Base-by-base conservation (phyloP, 2,888 invertebrate species). In the Caenorhabditis zanzibari region DNA sequence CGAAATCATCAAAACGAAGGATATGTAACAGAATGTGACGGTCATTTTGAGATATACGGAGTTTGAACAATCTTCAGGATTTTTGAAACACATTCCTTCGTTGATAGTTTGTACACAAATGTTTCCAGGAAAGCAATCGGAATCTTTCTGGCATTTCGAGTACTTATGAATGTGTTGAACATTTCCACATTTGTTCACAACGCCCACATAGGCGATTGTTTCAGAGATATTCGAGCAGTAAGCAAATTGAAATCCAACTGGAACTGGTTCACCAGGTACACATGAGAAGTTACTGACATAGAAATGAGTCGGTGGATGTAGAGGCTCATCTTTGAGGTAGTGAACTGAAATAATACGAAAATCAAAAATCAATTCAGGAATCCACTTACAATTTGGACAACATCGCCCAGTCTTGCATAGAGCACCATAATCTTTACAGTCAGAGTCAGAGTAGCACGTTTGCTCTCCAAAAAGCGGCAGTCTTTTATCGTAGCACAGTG, bases 201-300 rank as follows among this genome's bases (percentile, higher is more conserved):
- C 28, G 26, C 74, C 74, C 28, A 74, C 16, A 41, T 74, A 74
- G 14, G 74, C 28, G n/a, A 74, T 56, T 10, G 74, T 74, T 22
- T 14, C 41, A 2, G 74, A 54, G 10, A 56, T 38, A 14, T 52
- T 54, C 12, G 74, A 74, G 38, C 74, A 74, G 41, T 26, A 74
- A 5, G 64, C 64, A 28, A 74, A 74, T 9, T 56, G 52, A 24
- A 74, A 74, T 52, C 74, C 74, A 12, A 56, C 41, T 10, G 64
- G 64, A 16, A 64, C 38, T 28, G 64, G 64, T 7, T 64, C 28
- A 19, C 64, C 64, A 7, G 74, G 74, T 12, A 22, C 19, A 22
- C 74, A 74, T 9, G 63, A 54, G 19, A 38, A 74, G 26, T 64
- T 74, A 28, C 74, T 74, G n/a, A 49, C n/a, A 49, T 74, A 74